Conservation (phyloP, 2,888 invertebrate species). For the Pogonocherus hispidulus region DNA sequence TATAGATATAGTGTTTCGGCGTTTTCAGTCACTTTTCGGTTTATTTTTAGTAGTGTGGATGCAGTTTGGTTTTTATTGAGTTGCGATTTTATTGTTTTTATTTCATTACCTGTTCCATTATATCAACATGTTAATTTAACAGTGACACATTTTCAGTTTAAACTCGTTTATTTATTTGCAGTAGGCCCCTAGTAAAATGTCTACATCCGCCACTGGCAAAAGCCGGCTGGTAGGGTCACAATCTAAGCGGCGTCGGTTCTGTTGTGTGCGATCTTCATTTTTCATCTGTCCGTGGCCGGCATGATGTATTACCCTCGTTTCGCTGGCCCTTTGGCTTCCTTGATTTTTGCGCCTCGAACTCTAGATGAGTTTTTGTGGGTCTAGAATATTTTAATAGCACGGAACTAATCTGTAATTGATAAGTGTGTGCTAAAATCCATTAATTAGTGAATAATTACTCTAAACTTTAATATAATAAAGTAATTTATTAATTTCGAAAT, state of each 20-base stretch:
- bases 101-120: no score
- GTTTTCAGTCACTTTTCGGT: no score
- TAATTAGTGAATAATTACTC: conserved; percentile 23
- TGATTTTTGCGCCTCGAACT: conserved; percentile 22
- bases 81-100: no score
- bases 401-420: conserved; percentile 31
- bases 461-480: conserved; percentile 10
- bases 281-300: conserved; percentile 58
- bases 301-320: conserved; percentile 59
- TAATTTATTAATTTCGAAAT: conserved; percentile 12
- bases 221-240: conserved; percentile 36
- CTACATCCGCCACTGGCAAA: neutral
- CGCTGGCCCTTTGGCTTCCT: conserved; percentile 32
- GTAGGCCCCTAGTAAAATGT: no score
- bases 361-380: conserved; percentile 23
- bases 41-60: no score
- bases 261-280: conserved; percentile 59
- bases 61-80: no score
- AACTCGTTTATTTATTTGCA: no score
- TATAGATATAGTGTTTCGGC: no score
- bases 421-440: conserved; percentile 24
- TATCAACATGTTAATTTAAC: no score
- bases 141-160: no score
- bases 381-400: conserved; percentile 28
- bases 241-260: conserved; percentile 44